A percentile compares a stretch with the other conserved stretches of the same genome.
These are phyloP conservation scores for Dinomys branickii DNA, from an alignment of 2,113 vertebrate genomes.

Conservation along the genomic window DNA sequence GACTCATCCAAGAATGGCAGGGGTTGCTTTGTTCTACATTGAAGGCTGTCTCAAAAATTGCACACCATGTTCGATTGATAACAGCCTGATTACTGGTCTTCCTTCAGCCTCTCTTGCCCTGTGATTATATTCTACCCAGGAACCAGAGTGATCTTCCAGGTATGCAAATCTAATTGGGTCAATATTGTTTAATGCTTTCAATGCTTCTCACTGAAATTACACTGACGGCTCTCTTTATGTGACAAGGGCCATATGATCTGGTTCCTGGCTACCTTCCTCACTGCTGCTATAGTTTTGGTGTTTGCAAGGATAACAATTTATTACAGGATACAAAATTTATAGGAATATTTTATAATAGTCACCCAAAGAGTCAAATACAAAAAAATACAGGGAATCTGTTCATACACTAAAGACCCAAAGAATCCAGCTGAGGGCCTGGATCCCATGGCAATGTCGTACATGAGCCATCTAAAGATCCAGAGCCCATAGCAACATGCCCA, in stretches of 20 bases:
- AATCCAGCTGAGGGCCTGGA: too few relatives aligned
- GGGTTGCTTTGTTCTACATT: slow-evolving; percentile 19
- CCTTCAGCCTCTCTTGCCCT: not conserved
- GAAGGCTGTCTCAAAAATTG: slow-evolving; percentile 31
- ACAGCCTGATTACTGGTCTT: not conserved
- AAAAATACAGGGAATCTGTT: too few relatives aligned
- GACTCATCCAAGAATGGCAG: slow-evolving; percentile 58
- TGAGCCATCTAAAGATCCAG: too few relatives aligned
- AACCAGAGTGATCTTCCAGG: slow-evolving; percentile 13
- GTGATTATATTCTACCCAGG: not conserved
- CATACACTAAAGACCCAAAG: too few relatives aligned
- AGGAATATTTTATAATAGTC: too few relatives aligned
- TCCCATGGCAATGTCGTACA: too few relatives aligned
- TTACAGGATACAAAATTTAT: too few relatives aligned
- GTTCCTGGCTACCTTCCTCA: not conserved
- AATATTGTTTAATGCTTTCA: not conserved
- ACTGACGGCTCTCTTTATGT: not conserved
- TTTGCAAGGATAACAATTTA: too few relatives aligned
- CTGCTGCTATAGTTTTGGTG: too few relatives aligned
- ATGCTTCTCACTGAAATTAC: not conserved
- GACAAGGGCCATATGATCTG: not conserved
- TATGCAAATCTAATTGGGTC: not conserved
- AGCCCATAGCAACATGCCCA: too few relatives aligned
- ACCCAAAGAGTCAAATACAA: too few relatives aligned
- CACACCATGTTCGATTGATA: not conserved